These are phyloP conservation scores for Etheostoma cragini DNA, from an alignment of 2,113 vertebrate genomes.

Conservation along the genomic window DNA sequence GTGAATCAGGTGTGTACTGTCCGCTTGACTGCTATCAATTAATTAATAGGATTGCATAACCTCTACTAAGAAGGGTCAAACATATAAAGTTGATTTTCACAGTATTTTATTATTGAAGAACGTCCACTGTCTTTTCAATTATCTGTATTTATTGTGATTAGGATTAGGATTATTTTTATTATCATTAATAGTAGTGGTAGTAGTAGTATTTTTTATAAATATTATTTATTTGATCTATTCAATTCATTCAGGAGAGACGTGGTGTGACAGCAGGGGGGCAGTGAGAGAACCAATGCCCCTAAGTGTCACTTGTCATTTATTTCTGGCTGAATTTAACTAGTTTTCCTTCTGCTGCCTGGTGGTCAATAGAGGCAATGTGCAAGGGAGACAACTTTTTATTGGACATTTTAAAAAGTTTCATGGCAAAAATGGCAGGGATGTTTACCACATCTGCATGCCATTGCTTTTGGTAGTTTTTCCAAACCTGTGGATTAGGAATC, in stretches of 20 bases:
- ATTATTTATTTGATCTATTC: neutral
- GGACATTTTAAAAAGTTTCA: neutral
- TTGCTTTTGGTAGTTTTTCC: too few relatives aligned
- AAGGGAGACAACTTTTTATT: neutral
- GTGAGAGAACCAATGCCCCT: neutral
- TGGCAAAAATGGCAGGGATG: neutral
- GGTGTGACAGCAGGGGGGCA: neutral
- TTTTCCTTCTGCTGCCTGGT: neutral
- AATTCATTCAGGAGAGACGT: neutral
- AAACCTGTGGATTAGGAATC: too few relatives aligned
- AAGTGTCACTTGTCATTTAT: neutral
- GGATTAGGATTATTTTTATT: neutral
- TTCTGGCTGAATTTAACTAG: neutral
- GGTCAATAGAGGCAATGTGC: neutral
- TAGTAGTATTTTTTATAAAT: too few relatives aligned
- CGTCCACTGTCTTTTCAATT: neutral
- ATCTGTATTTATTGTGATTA: neutral
- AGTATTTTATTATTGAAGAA: neutral
- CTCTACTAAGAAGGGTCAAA: neutral
- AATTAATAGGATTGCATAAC: neutral
- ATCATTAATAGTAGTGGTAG: too few relatives aligned
- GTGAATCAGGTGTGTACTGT: neutral
- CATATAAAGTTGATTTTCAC: neutral
- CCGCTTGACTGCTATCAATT: neutral
- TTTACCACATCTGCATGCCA: neutral